These are phyloP conservation scores for Pseudolaguvia tuberculata DNA, from an alignment of 2,113 vertebrate species.

Conservation along the genomic window DNA sequence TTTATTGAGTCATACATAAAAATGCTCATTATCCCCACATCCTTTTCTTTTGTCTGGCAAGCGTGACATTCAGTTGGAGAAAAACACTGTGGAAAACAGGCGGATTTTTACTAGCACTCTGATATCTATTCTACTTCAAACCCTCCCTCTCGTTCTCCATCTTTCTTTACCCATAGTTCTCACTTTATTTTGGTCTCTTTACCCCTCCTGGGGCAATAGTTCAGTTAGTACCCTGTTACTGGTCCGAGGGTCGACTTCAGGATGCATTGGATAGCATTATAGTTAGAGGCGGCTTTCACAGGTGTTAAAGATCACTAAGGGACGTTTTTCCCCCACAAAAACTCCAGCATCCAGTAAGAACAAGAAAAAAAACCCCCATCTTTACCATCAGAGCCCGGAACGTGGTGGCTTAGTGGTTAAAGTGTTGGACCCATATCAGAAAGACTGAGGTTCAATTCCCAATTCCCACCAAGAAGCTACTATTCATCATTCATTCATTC, in stretches of 20 bases:
- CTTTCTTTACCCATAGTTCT: conserved; percentile 1
- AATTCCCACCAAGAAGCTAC: no score
- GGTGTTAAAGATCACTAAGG: background rate
- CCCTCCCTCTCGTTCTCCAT: background rate
- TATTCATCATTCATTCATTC: conserved; percentile 6
- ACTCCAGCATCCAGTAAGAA: no score
- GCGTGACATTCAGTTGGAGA: conserved; percentile 39
- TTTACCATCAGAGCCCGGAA: background rate
- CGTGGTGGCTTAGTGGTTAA: no score
- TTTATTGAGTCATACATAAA: conserved; percentile 74
- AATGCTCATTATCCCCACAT: conserved; percentile 68
- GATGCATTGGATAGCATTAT: conserved; percentile 2
- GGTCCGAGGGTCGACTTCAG: background rate
- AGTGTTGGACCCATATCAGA: no score
- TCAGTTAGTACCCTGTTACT: background rate
- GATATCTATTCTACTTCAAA: conserved; percentile 9
- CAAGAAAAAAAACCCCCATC: background rate
- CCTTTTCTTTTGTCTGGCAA: conserved; percentile 53
- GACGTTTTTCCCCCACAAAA: background rate
- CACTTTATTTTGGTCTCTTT: conserved; percentile 16
- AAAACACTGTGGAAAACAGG: conserved; percentile 45
- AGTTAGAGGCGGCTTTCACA: background rate
- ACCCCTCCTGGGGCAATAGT: background rate
- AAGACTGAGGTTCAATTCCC: no score
- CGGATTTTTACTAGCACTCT: conserved; percentile 37